Evolutionary conservation across 2,888 invertebrate genomes (phyloP).

Genomic region (Ditylenchus weischeri): DNA sequence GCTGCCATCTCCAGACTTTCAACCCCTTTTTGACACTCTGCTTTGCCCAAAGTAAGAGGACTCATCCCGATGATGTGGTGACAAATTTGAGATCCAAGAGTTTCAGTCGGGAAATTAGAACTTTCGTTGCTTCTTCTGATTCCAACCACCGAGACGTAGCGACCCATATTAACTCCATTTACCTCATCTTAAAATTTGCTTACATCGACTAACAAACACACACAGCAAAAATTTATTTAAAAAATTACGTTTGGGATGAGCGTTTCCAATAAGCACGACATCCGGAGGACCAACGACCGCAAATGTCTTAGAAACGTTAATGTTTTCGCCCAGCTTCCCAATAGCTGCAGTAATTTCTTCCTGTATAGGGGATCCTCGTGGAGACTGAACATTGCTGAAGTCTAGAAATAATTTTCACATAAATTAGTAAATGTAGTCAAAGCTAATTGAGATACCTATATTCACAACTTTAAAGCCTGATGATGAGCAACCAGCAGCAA

Average conservation of each 20-base stretch:
- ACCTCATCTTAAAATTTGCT: constrained; percentile 27
- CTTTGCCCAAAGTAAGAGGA: background rate
- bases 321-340: constrained; percentile 55
- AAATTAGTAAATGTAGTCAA: too few relatives aligned
- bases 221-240: background rate
- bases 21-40: background rate
- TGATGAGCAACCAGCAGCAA: constrained; percentile 14
- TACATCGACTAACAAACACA: background rate
- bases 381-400: constrained; percentile 19
- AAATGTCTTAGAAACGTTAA: constrained; percentile 31
- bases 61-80: constrained; percentile 52
- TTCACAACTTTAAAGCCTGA: background rate
- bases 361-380: constrained; percentile 26
- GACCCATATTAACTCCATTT: constrained; percentile 41
- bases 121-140: constrained; percentile 30
- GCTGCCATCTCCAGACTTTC: background rate
- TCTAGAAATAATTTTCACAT: background rate
- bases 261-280: background rate
- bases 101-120: constrained; percentile 44
- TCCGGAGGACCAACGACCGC: background rate
- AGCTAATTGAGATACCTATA: background rate
- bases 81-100: constrained; percentile 51
- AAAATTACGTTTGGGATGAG: constrained; percentile 9
- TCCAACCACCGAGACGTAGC: constrained; percentile 47
- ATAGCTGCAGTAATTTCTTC: constrained; percentile 50